Base-by-base conservation (phyloP, 2,113 vertebrate species). In the Malurus elegans region DNA sequence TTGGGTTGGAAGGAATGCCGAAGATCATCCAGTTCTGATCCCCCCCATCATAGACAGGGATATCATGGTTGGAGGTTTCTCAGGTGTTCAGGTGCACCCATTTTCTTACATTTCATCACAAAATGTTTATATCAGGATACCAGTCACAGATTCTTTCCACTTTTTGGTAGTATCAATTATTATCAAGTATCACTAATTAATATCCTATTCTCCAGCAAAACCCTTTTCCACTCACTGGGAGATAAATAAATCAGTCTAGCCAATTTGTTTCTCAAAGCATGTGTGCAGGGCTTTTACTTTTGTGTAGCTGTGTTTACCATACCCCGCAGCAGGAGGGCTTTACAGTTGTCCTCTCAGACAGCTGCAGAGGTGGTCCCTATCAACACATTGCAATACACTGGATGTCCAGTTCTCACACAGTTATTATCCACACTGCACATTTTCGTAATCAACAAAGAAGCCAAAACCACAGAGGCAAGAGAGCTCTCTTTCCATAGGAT, bases 311-410 rank as follows among this genome's bases (percentile, higher is more conserved):
- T 47, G 14, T 61, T 93, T 88, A 10, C 44, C n/a, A 7, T 61
- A 40, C 18, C 23, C n/a, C 19, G 11, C 29, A 83, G 34, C 42
- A 51, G 56, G 16, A 81, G 26, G 17, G 7, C 57, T 92, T 89
- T 54, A 21, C 23, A 40, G 50, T 1, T 70, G 28, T 73, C 31
- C 15, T 60, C 28, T 83, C 58, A 69, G 15, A 40, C 31, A 34
- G 9, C 69, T 85, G 45, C 87, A 61, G 71, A 72, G 20, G 12
- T 32, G 34, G 9, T 86, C 53, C 64, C 45, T 79, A 2, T 75
- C 48, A 42, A 48, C 14, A 44, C 0, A 0, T 18, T 73, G 36
- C 31, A 18, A 53, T 14, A 44, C 32, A 21, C 1, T 74, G 60
- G 38, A 58, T 81, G 34, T 40, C 20, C 32, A 72, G 0, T 88